phyloP scores from a whole-genome alignment of 2,888 invertebrate species.

The Hoplodrina blanda region DNA sequence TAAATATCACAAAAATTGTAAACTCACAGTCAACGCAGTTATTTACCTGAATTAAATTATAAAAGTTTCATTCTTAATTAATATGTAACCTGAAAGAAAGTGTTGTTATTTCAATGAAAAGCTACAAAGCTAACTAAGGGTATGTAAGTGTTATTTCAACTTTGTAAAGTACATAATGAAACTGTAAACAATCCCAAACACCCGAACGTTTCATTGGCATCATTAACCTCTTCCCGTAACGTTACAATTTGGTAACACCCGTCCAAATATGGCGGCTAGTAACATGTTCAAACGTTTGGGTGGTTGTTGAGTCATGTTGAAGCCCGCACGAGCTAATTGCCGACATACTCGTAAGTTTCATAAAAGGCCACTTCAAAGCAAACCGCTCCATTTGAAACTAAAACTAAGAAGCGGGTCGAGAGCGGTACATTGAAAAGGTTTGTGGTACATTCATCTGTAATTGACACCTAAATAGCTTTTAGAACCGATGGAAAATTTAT shows the following conservation, averaged over 20 bases:
- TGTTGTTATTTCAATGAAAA: constrained; percentile 7
- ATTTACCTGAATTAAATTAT: neutral
- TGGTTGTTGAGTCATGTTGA: constrained; percentile 48
- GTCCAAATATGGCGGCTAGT: constrained; percentile 24
- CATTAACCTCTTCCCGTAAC: constrained; percentile 28
- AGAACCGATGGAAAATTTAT: constrained; percentile 15
- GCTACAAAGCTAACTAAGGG: constrained; percentile 3
- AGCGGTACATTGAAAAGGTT: constrained; percentile 47
- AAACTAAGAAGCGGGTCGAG: constrained; percentile 34
- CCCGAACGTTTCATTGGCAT: constrained; percentile 27
- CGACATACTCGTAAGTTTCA: constrained; percentile 52
- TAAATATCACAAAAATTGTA: neutral
- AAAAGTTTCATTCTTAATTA: neutral
- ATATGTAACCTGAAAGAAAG: constrained; percentile 5
- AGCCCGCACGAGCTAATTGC: constrained; percentile 56
- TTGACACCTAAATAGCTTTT: constrained; percentile 54
- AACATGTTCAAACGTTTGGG: constrained; percentile 43
- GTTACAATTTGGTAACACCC: constrained; percentile 35
- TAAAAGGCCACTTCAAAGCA: constrained; percentile 59
- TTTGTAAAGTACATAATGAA: neutral
- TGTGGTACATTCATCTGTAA: constrained; percentile 44
- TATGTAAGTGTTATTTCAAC: neutral
- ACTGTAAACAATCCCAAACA: constrained; percentile 22
- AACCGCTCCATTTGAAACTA: constrained; percentile 54
- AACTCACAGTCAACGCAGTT: neutral